Percentiles rank a stretch among this genome's conserved stretches.
phyloP scores from a whole-genome alignment of 2,888 invertebrate genomes.

The Lycocerus yunnanus region DNA sequence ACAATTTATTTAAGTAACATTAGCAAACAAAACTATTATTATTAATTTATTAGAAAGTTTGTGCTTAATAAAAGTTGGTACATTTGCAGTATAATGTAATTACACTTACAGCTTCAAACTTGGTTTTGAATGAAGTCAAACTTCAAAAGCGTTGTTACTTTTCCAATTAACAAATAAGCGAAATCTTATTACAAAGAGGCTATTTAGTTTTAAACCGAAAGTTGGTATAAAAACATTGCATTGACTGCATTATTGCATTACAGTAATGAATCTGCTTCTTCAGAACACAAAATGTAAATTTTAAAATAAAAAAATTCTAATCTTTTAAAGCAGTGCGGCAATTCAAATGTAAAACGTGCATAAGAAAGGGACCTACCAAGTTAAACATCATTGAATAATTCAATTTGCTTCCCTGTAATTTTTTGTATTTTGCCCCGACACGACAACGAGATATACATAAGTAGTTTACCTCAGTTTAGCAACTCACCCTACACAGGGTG shows the following conservation, averaged over 20 bases:
- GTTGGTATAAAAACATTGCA: neutral
- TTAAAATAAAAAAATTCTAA: neutral
- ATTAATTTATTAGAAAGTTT: neutral
- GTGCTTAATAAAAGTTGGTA: neutral
- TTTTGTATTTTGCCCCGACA: neutral
- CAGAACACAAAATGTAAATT: neutral
- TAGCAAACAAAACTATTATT: neutral
- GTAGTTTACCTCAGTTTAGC: neutral
- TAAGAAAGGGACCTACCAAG: neutral
- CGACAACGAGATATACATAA: neutral
- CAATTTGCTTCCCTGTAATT: neutral
- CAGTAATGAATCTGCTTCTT: neutral
- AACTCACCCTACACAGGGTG: neutral
- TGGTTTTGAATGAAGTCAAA: neutral
- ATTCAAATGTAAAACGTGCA: neutral
- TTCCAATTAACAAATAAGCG: neutral
- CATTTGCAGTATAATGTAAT: neutral
- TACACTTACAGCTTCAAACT: neutral
- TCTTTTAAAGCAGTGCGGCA: neutral
- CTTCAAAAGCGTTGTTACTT: neutral
- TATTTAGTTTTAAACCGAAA: neutral
- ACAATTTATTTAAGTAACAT: neutral
- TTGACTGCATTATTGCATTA: neutral
- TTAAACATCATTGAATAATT: neutral
- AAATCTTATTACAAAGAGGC: neutral